Percentiles rank a stretch among this genome's conserved stretches.
Evolutionary conservation across 1,140 invertebrate genomes (phyloP).

Genomic region (Bombus haemorrhoidalis): DNA sequence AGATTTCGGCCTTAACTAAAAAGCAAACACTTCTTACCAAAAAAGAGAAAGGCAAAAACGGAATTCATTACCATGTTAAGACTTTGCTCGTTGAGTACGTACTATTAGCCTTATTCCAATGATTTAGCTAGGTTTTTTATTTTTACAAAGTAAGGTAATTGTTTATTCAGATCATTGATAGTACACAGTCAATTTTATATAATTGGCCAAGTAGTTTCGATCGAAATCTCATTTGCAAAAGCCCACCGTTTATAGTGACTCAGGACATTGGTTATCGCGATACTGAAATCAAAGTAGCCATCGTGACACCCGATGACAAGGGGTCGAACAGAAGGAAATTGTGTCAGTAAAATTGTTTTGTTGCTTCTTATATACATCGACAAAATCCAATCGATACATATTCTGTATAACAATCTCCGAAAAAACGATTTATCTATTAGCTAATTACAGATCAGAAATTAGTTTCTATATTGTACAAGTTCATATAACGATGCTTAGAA

Average conservation of each 20-base stretch:
- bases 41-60: not conserved
- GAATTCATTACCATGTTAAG: not conserved
- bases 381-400: not conserved
- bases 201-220: not conserved
- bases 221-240: slow-evolving; percentile 31
- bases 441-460: not conserved
- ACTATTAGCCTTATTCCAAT: not conserved
- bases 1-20: slow-evolving; percentile 21
- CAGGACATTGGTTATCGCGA: slow-evolving; percentile 75
- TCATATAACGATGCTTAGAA: not conserved
- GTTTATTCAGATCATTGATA: not conserved
- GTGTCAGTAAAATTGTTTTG: slow-evolving; percentile 52
- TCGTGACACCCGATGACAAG: slow-evolving; percentile 46
- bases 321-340: slow-evolving; percentile 43
- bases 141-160: not conserved
- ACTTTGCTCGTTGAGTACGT: not conserved
- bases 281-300: slow-evolving; percentile 54
- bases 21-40: not conserved
- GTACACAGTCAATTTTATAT: not conserved
- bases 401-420: not conserved
- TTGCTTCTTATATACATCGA: slow-evolving; percentile 14
- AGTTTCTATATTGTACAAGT: no score
- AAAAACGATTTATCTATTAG: not conserved
- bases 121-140: not conserved
- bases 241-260: slow-evolving; percentile 72